Evolutionary conservation across 2,888 invertebrate genomes (phyloP).

Genomic region (Apodemia mormo): DNA sequence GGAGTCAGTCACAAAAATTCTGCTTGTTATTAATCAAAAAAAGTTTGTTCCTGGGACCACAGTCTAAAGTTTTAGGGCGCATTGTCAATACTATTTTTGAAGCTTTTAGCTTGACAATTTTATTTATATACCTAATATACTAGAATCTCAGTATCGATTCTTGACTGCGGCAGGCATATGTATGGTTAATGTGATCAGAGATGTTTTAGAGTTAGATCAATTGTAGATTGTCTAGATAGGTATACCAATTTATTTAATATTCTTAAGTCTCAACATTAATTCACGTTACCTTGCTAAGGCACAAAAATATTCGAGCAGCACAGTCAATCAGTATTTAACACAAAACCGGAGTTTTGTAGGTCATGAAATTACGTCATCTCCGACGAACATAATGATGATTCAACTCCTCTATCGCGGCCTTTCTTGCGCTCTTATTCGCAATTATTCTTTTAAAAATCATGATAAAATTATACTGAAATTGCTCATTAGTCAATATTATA

Average conservation of each 20-base stretch:
- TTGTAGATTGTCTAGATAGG: neutral
- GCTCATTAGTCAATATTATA: no score
- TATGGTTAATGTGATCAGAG: no score
- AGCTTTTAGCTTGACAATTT: no score
- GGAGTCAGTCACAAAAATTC: no score
- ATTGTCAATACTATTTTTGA: no score
- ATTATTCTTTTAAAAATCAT: slow-evolving; percentile 1
- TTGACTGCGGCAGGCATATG: no score
- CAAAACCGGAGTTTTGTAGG: slow-evolving; percentile 61
- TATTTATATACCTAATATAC: no score
- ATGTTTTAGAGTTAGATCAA: no score
- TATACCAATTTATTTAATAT: neutral
- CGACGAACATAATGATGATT: slow-evolving; percentile 52
- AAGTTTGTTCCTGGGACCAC: no score
- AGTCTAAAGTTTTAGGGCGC: no score
- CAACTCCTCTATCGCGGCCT: slow-evolving; percentile 56
- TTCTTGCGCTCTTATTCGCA: slow-evolving; percentile 29
- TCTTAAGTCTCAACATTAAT: neutral
- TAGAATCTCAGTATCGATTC: no score
- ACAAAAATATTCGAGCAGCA: slow-evolving; percentile 13
- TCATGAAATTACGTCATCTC: slow-evolving; percentile 66
- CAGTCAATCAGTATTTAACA: slow-evolving; percentile 31
- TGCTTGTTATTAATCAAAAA: no score
- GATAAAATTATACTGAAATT: neutral
- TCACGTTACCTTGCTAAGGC: neutral